These are phyloP conservation scores for Siniperca chuatsi DNA, from an alignment of 2,113 vertebrate species.

Conservation along the genomic window DNA sequence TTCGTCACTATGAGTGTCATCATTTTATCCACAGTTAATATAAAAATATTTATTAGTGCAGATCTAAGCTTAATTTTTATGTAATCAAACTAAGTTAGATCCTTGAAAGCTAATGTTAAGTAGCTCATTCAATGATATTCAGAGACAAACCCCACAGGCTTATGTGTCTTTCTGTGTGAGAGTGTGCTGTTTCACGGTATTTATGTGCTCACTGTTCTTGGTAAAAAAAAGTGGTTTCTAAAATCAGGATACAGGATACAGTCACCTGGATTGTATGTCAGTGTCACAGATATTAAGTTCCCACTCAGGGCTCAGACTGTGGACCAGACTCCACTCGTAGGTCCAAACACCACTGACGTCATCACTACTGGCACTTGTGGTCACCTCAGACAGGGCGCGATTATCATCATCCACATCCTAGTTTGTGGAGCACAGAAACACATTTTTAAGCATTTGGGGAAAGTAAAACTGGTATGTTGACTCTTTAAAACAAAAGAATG, in stretches of 20 bases:
- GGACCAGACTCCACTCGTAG: slow-evolving; percentile 77
- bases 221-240: slow-evolving; percentile 40
- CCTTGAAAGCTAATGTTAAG: background rate
- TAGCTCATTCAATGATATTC: background rate
- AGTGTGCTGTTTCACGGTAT: background rate
- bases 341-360: slow-evolving; percentile 64
- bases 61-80: background rate
- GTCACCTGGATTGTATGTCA: slow-evolving; percentile 83
- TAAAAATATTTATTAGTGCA: background rate
- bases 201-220: slow-evolving; percentile 3
- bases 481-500: background rate
- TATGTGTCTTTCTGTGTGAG: background rate
- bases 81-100: background rate
- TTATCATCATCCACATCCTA: slow-evolving; percentile 64
- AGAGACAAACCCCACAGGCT: too few relatives aligned
- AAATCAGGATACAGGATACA: slow-evolving; percentile 52
- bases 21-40: background rate
- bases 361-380: slow-evolving; percentile 73
- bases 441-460: slow-evolving; percentile 12
- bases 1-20: too few relatives aligned
- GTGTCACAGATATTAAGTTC: slow-evolving; percentile 83
- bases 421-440: slow-evolving; percentile 41
- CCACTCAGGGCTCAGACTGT: slow-evolving; percentile 81
- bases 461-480: background rate
- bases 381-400: slow-evolving; percentile 57